phyloP scores from a whole-genome alignment of 2,888 invertebrate species.

The Xestia ashworthii region DNA sequence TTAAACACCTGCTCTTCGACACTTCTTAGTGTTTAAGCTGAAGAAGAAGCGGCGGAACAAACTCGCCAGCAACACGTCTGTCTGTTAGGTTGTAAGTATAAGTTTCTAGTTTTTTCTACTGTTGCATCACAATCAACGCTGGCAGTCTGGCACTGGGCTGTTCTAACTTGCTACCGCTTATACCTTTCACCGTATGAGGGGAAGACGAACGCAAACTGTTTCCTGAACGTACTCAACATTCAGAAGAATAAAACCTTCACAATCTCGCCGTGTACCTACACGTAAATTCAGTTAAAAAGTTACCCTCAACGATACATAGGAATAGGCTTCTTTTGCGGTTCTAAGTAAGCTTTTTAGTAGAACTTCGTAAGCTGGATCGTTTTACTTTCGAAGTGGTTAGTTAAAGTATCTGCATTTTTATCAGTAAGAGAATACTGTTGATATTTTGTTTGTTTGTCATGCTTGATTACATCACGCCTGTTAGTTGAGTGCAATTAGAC shows the following conservation, averaged over 20 bases:
- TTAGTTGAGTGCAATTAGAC: too few relatives aligned
- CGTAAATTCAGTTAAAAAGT: slow-evolving; percentile 75
- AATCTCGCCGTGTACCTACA: slow-evolving; percentile 76
- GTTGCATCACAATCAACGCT: too few relatives aligned
- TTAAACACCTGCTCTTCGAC: too few relatives aligned
- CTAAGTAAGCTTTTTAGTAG: slow-evolving; percentile 19
- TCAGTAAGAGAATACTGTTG: background rate
- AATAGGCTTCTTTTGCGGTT: slow-evolving; percentile 12
- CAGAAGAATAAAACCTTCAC: slow-evolving; percentile 86
- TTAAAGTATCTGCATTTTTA: background rate
- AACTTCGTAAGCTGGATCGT: slow-evolving; percentile 2
- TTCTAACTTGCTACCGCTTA: slow-evolving; percentile 55
- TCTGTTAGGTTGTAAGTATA: too few relatives aligned
- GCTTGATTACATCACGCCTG: background rate
- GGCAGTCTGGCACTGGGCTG: too few relatives aligned
- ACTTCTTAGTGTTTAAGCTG: too few relatives aligned
- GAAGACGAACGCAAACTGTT: slow-evolving; percentile 84
- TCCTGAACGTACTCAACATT: slow-evolving; percentile 85
- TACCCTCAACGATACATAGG: slow-evolving; percentile 56
- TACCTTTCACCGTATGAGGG: slow-evolving; percentile 61
- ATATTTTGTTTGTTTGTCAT: background rate
- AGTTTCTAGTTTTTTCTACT: too few relatives aligned
- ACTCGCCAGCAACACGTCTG: too few relatives aligned
- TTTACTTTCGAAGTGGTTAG: slow-evolving; percentile 12
- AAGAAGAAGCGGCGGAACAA: too few relatives aligned